Base-by-base conservation (phyloP, 2,888 invertebrate species). In the Latrodectus elegans region DNA sequence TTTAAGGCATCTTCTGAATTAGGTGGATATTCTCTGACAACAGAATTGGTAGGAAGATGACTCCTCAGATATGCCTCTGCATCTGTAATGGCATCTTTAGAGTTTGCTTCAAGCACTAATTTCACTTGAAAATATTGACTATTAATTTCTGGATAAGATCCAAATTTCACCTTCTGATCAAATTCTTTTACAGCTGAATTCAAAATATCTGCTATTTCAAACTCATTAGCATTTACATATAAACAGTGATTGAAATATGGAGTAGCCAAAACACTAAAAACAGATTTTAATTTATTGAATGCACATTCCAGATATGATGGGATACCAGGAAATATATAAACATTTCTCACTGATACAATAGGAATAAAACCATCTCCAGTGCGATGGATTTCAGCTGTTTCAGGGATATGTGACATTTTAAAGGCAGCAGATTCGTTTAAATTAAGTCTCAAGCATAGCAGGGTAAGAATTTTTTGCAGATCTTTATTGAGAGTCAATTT, bases 251-350 rank as follows among this genome's bases (percentile, higher is more conserved):
- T 70, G 17, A 79, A 88, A 53, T 67, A 82, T 12, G 55, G 70
- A n/a, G 64, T 11, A 9, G 75, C 60, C 12, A 71, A 72, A 11
- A 89, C 89, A 90, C 91, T 89, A 90, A 90, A 90, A 64, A 90
- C 14, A 22, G 83, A 17, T 67, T 84, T 77, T 6, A 89, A 26
- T 10, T 90, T 88, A 80, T 76, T 84, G 89, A 93, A 93, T 22
- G 92, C 92, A 80, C 91, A 91, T 89, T 93, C 92, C 86, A 94
- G 91, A 71, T 93, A 92, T 4, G 93, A 92, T 4, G 95, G 95
- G 70, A 95, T 94, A 4, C 95, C 95, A 64, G 96, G 95, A 90
- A 95, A 95, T 82, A 95, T 93, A 90, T 94, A 94, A 0, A 95
- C 95, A 92, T 96, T 96, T 67, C 92, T 91, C 14, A 95, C 92